Percentiles rank a stretch among this genome's conserved stretches.
These are phyloP conservation scores for Bufo bufo DNA, from an alignment of 2,113 vertebrate species.

Conservation along the genomic window DNA sequence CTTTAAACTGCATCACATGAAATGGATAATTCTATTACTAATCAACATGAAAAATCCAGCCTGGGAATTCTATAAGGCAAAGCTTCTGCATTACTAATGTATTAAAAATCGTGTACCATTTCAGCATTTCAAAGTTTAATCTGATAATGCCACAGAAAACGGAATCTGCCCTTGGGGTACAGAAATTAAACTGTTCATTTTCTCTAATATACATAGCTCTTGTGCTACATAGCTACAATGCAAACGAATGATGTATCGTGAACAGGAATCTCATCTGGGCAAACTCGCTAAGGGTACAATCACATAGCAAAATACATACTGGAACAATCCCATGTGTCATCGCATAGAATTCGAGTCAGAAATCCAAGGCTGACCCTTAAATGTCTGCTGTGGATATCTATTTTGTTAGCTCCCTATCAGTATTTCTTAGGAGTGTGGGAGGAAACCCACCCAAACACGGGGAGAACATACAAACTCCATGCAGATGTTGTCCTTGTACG, in stretches of 20 bases:
- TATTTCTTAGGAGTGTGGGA: no score
- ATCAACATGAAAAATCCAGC: conserved; percentile 13
- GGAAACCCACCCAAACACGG: no score
- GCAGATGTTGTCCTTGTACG: no score
- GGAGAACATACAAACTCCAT: no score
- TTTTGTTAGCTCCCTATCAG: no score
- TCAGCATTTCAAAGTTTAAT: conserved; percentile 5
- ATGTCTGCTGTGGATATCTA: no score
- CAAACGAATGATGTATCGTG: not conserved
- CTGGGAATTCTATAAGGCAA: conserved; percentile 5
- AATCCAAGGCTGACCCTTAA: no score
- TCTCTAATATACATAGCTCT: not conserved
- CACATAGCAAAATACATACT: no score
- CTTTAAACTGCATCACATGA: conserved; percentile 33
- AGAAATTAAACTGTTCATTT: not conserved
- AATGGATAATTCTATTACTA: conserved; percentile 43
- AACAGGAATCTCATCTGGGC: not conserved
- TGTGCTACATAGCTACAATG: not conserved
- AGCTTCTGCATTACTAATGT: conserved; percentile 17
- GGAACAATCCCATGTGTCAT: no score
- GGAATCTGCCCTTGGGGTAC: not conserved
- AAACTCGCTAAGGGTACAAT: not conserved
- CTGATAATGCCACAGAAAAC: not conserved
- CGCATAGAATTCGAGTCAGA: no score
- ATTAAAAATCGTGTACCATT: not conserved